Conservation (phyloP, 2,113 vertebrate genomes). For the Phyllostomus discolor region DNA sequence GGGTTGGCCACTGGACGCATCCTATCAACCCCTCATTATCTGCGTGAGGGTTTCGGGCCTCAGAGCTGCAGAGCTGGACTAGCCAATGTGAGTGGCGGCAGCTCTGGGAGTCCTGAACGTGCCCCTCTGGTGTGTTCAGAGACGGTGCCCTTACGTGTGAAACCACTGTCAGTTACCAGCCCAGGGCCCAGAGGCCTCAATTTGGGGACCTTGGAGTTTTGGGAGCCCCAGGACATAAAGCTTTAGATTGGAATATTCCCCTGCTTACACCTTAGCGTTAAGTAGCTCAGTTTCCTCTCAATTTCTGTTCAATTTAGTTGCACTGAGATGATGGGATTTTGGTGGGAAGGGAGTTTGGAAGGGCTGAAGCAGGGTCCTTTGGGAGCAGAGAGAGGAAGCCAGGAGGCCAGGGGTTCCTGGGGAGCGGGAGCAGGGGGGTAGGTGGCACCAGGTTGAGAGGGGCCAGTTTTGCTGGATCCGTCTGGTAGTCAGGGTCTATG, state of each 20-base stretch:
- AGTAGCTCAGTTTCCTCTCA: not conserved
- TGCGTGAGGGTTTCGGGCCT: not conserved
- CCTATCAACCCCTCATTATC: not conserved
- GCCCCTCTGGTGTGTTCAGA: not conserved
- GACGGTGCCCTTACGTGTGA: not conserved
- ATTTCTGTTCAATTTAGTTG: not conserved
- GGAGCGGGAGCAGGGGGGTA: not conserved
- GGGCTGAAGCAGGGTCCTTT: not conserved
- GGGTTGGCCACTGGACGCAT: not conserved
- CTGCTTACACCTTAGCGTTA: not conserved
- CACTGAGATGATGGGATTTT: not conserved
- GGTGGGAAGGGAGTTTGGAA: not conserved
- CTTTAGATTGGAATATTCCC: not conserved
- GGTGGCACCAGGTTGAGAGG: not conserved
- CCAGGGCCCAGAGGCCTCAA: not conserved
- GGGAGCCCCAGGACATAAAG: not conserved
- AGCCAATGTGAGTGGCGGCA: rapidly evolving
- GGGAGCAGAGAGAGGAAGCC: not conserved
- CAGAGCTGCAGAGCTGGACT: not conserved
- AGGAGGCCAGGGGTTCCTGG: not conserved
- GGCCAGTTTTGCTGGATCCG: not conserved
- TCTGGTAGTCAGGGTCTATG: not conserved
- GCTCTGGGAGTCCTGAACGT: not conserved
- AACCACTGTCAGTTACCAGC: rapidly evolving
- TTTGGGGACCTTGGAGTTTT: not conserved